phyloP scores from a whole-genome alignment of 2,797 vertebrate species.

The Chaetodon trifasciatus region DNA sequence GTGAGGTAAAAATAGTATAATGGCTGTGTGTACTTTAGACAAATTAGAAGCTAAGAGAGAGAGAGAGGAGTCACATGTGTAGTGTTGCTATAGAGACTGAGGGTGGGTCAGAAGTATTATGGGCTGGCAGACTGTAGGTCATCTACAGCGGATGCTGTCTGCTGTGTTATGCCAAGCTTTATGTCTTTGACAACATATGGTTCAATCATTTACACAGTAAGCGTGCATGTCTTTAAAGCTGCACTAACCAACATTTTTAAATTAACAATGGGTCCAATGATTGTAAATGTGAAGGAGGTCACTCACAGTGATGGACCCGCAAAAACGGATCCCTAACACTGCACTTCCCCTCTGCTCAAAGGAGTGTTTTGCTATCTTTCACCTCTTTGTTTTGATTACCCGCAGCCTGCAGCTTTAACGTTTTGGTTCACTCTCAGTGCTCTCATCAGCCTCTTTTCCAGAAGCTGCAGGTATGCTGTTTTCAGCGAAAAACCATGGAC shows the following conservation, averaged over 20 bases:
- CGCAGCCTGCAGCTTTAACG: not conserved
- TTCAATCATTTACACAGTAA: not conserved
- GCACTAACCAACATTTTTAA: not conserved
- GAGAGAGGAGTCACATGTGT: conserved; percentile 67
- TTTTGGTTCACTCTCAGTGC: not conserved
- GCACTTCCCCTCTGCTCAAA: not conserved
- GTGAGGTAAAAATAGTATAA: conserved; percentile 78
- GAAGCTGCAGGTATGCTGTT: not conserved
- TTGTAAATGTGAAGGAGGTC: not conserved
- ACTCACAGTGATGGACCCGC: not conserved
- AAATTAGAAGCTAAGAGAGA: conserved; percentile 78
- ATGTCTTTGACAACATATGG: conserved; percentile 36
- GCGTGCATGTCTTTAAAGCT: not conserved
- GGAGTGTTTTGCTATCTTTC: not conserved
- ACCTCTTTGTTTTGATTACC: not conserved
- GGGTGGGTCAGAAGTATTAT: conserved; percentile 67
- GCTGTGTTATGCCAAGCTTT: conserved; percentile 29
- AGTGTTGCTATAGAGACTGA: conserved; percentile 63
- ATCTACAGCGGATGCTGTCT: conserved; percentile 48
- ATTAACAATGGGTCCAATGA: not conserved
- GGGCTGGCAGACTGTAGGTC: conserved; percentile 68
- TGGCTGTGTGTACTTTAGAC: conserved; percentile 75
- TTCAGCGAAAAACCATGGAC: not conserved
- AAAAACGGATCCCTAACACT: not conserved
- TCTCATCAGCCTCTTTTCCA: not conserved